Percentiles rank a stretch among this genome's conserved stretches.
These are phyloP conservation scores for Hirudinaria manillensis DNA, from an alignment of 2,888 invertebrate species.

Conservation along the genomic window DNA sequence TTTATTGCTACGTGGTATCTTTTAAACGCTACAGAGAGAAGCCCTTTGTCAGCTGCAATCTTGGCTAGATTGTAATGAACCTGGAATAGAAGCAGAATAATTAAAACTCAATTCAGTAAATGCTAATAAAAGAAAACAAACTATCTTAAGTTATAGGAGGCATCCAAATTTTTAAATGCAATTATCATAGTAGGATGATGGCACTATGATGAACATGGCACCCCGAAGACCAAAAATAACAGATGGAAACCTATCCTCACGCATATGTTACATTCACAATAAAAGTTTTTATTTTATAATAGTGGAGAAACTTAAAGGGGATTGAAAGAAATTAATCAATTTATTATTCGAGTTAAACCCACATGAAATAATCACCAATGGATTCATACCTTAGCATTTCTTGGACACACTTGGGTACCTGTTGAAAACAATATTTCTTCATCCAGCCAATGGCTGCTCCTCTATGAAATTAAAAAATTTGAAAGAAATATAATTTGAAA, in stretches of 20 bases:
- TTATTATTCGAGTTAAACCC: not conserved
- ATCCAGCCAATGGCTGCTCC: constrained; percentile 67
- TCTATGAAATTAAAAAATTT: constrained; percentile 40
- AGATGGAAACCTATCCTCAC: too few species aligned
- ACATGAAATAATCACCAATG: not conserved
- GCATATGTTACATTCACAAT: too few species aligned
- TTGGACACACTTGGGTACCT: constrained; percentile 78
- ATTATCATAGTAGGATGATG: too few species aligned
- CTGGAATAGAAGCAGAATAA: constrained; percentile 40
- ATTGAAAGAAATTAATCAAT: too few species aligned
- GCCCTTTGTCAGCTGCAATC: constrained; percentile 70
- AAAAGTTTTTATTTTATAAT: too few species aligned
- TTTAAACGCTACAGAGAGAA: constrained; percentile 65
- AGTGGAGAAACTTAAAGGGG: too few species aligned
- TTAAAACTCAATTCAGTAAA: too few species aligned
- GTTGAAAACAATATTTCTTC: constrained; percentile 74
- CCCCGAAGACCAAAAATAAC: too few species aligned
- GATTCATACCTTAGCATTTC: constrained; percentile 73
- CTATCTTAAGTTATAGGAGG: too few species aligned
- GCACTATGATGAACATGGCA: too few species aligned
- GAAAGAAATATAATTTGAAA: not conserved
- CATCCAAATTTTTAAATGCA: too few species aligned
- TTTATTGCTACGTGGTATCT: constrained; percentile 73
- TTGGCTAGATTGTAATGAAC: constrained; percentile 85
- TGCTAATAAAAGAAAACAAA: too few species aligned